These are phyloP conservation scores for Buteo buteo DNA, from an alignment of 2,113 vertebrate species.

Conservation along the genomic window DNA sequence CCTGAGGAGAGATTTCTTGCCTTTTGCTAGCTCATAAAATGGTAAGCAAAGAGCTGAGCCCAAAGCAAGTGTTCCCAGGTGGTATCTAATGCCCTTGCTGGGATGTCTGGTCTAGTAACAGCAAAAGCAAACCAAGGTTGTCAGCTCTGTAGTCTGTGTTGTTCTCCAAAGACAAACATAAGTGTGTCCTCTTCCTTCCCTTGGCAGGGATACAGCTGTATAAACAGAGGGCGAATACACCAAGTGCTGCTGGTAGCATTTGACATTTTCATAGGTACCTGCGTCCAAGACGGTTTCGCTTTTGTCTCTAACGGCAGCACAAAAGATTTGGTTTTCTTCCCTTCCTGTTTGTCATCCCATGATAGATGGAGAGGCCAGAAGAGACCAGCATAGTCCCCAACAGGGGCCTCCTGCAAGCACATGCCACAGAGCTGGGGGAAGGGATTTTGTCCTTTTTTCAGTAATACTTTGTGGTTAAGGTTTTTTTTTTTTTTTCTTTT, in stretches of 20 bases:
- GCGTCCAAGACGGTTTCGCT: accelerated
- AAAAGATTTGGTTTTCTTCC: neutral
- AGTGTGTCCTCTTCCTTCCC: neutral
- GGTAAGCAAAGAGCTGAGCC: neutral
- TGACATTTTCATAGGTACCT: neutral
- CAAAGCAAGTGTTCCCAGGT: neutral
- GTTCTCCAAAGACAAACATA: neutral
- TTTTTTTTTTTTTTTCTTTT: neutral
- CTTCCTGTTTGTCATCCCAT: neutral
- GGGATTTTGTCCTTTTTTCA: neutral
- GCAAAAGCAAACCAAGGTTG: neutral
- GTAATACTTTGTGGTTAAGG: neutral
- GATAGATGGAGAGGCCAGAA: neutral
- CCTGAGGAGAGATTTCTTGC: neutral
- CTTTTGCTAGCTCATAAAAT: neutral
- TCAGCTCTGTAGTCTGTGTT: neutral
- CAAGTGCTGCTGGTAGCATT: neutral
- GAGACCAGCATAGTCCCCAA: neutral
- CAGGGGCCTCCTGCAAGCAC: neutral
- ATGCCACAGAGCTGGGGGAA: neutral
- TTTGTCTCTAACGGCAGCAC: neutral
- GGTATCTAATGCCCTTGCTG: neutral
- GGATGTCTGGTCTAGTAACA: neutral
- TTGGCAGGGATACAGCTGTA: neutral
- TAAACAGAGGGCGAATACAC: neutral